Evolutionary conservation across 2,888 invertebrate genomes (phyloP), one percentile per base, ranked within the genome.

Genomic region (Nemotelus nigrinus): DNA sequence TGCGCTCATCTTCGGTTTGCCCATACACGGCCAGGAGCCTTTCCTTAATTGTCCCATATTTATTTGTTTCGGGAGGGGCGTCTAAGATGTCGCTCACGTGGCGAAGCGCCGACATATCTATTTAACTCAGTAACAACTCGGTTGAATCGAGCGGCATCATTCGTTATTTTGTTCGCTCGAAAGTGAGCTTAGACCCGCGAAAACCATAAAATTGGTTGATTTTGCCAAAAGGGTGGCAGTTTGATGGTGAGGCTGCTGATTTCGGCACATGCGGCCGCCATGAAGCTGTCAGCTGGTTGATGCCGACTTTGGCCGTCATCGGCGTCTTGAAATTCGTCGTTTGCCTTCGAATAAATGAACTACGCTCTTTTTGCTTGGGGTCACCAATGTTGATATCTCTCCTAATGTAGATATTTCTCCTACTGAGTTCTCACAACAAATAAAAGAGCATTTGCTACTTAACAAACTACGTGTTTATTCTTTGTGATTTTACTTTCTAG

Each of bases 271-370:
- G 25, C 25, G 39, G 63, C 39, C 41, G 63, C 63, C 8, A 8
- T 63, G 39, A 43, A 25, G 25, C 25, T 41, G 63, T 43, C 63
- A 2, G 63, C 63, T 39, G 41, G 8, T 4, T 39, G 41, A 2
- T 43, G 63, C 6, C 25, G 5, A 10, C 8, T 43, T 2, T 5
- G 39, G 39, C 63, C 63, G 7, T 63, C 63, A 43, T 63, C 63
- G 63, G 63, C 63, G 25, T 63, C 43, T 2, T n/a, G 25, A 63
- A 41, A 63, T 63, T 63, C 63, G 63, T 63, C 25, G 53, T 43
- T 25, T 1, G 25, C 25, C 25, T 1, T 25, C 25, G 25, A 25
- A 25, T 25, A 25, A 25, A 25, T 25, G 25, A 25, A 25, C 25
- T 25, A 25, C 25, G 25, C 25, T 1, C 25, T 1, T 25, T 25